These are phyloP conservation scores for Drosophila parabipectinata DNA, from an alignment of 1,140 invertebrate genomes.

Conservation along the genomic window DNA sequence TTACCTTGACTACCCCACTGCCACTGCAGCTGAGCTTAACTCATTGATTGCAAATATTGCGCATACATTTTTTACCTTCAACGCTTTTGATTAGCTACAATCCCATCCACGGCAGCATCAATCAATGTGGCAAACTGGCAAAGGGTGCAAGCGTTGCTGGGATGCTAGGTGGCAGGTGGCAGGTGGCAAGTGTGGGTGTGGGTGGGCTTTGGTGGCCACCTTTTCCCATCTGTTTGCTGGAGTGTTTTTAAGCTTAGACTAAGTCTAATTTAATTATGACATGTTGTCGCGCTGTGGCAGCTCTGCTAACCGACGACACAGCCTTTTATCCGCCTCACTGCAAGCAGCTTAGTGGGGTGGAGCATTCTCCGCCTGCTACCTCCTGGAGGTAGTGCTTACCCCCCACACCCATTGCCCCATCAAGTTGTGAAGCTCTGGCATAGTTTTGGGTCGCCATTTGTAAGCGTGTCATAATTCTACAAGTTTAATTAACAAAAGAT, in stretches of 20 bases:
- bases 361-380: neutral
- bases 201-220: neutral
- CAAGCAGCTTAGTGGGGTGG: slow-evolving; percentile 30
- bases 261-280: slow-evolving; percentile 82
- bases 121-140: slow-evolving; percentile 23
- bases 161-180: neutral
- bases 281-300: slow-evolving; percentile 59
- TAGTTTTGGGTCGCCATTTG: slow-evolving; percentile 67
- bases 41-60: slow-evolving; percentile 59
- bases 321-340: slow-evolving; percentile 53
- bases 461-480: slow-evolving; percentile 78
- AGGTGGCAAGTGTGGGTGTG: neutral
- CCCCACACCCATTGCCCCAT: neutral
- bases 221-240: slow-evolving; percentile 53
- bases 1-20: slow-evolving; percentile 44
- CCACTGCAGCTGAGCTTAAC: slow-evolving; percentile 27
- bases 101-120: slow-evolving; percentile 17
- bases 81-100: slow-evolving; percentile 53
- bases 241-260: slow-evolving; percentile 76
- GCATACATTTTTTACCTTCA: slow-evolving; percentile 56
- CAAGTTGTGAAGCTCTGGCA: slow-evolving; percentile 52
- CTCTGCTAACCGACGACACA: slow-evolving; percentile 4
- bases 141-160: neutral
- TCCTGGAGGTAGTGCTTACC: no score
- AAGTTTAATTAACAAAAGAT: slow-evolving; percentile 83